phyloP scores from a whole-genome alignment of 2,888 invertebrate genomes.

The Mythimna loreyi region DNA sequence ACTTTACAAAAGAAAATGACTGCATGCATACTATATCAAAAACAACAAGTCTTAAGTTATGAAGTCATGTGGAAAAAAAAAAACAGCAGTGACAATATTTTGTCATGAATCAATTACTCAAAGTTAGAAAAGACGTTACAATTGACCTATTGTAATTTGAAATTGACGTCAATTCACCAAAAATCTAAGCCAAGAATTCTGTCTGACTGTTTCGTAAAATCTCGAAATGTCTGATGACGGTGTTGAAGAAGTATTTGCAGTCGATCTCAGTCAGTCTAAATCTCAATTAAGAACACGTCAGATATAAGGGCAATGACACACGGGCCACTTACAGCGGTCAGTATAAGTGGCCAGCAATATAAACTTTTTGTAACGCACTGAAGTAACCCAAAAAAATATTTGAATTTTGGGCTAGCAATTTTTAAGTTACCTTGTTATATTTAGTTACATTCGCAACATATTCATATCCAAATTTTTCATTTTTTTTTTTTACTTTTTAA shows the following conservation, averaged over 20 bases:
- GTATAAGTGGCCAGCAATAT: neutral
- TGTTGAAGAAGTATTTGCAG: conserved; percentile 19
- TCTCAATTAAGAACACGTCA: conserved; percentile 30
- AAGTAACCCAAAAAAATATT: too few species aligned
- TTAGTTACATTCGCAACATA: too few species aligned
- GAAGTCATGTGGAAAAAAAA: too few species aligned
- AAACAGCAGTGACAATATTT: neutral
- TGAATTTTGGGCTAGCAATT: too few species aligned
- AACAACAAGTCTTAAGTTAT: too few species aligned
- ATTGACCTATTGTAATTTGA: conserved; percentile 5
- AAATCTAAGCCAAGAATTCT: neutral
- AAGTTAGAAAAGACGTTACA: conserved; percentile 24
- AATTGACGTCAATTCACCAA: conserved; percentile 17
- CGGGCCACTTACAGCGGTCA: neutral
- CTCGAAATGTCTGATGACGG: conserved; percentile 16
- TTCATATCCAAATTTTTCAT: too few species aligned
- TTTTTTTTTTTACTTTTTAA: too few species aligned
- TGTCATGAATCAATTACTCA: conserved; percentile 4
- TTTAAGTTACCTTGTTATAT: too few species aligned
- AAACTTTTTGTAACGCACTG: neutral
- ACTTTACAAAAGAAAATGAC: too few species aligned
- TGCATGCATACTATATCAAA: too few species aligned
- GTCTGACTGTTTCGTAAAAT: conserved; percentile 4
- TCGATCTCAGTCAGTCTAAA: conserved; percentile 17
- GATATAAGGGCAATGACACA: conserved; percentile 1